Conservation (phyloP, 1,140 invertebrate species). For the Paracyclopina nana region DNA sequence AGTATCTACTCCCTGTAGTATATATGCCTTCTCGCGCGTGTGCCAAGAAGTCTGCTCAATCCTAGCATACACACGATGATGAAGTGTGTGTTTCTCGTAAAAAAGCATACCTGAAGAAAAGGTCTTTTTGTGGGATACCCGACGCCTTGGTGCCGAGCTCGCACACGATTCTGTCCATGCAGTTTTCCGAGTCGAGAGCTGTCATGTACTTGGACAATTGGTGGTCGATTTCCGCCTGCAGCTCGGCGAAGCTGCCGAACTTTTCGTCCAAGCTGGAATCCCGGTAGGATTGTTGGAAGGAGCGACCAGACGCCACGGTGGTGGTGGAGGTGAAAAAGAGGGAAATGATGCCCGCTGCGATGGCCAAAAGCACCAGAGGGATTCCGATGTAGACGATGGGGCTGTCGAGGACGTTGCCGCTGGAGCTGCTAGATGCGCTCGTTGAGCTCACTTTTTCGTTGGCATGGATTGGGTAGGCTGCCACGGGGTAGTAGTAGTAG, state of each 20-base stretch:
- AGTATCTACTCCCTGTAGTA: too few relatives aligned
- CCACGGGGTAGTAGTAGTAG: slow-evolving; percentile 4
- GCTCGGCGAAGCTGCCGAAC: not conserved
- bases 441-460: too few relatives aligned
- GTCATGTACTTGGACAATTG: not conserved
- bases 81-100: too few relatives aligned
- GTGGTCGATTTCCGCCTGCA: not conserved
- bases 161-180: slow-evolving; percentile 1
- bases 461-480: slow-evolving; percentile 2
- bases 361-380: not conserved
- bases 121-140: not conserved
- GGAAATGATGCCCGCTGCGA: not conserved
- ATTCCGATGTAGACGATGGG: not conserved
- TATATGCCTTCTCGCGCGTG: too few relatives aligned
- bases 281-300: not conserved
- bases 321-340: too few relatives aligned
- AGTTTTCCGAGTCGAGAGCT: slow-evolving; percentile 1
- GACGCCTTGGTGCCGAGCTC: not conserved
- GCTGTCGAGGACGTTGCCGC: not conserved
- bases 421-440: too few relatives aligned
- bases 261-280: not conserved
- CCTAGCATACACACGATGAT: too few relatives aligned
- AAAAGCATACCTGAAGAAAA: not conserved
- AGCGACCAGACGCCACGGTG: not conserved
- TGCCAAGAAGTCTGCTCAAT: too few relatives aligned